These are phyloP conservation scores for Volucella zonaria DNA, from an alignment of 2,888 invertebrate genomes.

Conservation along the genomic window DNA sequence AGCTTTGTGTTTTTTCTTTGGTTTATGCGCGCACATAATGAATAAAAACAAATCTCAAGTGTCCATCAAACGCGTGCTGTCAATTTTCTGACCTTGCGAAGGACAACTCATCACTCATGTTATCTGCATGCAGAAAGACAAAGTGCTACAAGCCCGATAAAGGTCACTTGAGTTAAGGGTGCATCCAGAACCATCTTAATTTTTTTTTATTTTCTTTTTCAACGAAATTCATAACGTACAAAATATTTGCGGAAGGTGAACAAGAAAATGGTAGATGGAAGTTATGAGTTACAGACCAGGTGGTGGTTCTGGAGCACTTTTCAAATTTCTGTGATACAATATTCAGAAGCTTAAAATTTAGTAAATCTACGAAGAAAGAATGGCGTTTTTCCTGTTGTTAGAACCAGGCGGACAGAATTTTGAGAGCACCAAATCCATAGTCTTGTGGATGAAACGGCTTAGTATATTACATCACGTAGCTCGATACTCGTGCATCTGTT, in stretches of 20 bases:
- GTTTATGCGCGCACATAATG: background rate
- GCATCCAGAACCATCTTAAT: background rate
- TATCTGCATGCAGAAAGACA: conserved; percentile 30
- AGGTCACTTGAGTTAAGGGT: conserved; percentile 1
- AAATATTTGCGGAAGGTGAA: conserved; percentile 27
- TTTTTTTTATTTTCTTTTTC: background rate
- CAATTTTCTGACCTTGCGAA: conserved; percentile 63
- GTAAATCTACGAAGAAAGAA: no score
- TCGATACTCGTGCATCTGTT: no score
- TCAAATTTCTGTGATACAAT: background rate
- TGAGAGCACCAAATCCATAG: no score
- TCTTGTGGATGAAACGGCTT: no score
- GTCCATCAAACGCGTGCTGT: conserved; percentile 37
- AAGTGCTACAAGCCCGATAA: conserved; percentile 20
- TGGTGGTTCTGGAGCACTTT: conserved; percentile 1
- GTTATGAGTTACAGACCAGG: conserved; percentile 11
- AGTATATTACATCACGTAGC: no score
- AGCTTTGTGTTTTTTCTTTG: no score
- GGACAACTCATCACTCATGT: conserved; percentile 50
- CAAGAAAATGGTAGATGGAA: conserved; percentile 20
- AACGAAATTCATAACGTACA: conserved; percentile 34
- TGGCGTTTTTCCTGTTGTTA: no score
- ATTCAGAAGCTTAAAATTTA: background rate
- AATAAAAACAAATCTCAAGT: background rate
- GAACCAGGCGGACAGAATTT: no score